Percentiles rank a stretch among this genome's conserved stretches.
These are phyloP conservation scores for Apocheima hispidaria DNA, from an alignment of 2,888 invertebrate genomes.

Conservation along the genomic window DNA sequence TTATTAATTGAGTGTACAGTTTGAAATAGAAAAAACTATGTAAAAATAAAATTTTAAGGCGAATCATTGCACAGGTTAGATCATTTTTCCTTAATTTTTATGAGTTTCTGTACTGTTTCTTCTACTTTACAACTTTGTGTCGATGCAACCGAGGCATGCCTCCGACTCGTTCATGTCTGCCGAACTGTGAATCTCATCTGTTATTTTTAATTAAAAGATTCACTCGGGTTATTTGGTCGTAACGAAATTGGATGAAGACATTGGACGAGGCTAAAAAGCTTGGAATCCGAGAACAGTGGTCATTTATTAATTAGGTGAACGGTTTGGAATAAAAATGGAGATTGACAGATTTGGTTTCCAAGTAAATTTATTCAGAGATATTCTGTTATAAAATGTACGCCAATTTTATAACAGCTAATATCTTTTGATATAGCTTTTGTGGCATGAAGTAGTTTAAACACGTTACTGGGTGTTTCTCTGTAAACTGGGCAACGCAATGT, in stretches of 20 bases:
- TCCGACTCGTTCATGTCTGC: slow-evolving; percentile 50
- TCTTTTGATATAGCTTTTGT: too few species aligned
- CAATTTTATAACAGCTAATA: too few species aligned
- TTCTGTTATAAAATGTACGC: too few species aligned
- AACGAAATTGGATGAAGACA: slow-evolving; percentile 54
- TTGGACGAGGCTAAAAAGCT: slow-evolving; percentile 48
- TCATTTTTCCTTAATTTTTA: too few species aligned
- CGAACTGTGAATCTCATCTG: slow-evolving; percentile 62
- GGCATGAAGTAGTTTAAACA: too few species aligned
- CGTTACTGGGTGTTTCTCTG: too few species aligned
- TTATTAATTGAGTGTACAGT: slow-evolving; percentile 10
- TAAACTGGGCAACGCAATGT: too few species aligned
- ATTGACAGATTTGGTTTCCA: too few species aligned
- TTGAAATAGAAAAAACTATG: background rate
- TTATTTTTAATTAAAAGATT: slow-evolving; percentile 61
- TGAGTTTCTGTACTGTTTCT: slow-evolving; percentile 14
- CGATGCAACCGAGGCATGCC: slow-evolving; percentile 33
- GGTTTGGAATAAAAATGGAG: background rate
- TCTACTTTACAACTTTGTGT: background rate
- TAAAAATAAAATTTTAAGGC: too few species aligned
- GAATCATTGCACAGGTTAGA: too few species aligned
- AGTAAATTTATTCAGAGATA: too few species aligned
- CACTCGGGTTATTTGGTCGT: slow-evolving; percentile 48
- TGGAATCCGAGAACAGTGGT: slow-evolving; percentile 44
- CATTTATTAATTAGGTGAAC: slow-evolving; percentile 11